Percentiles rank a stretch among this genome's conserved stretches.
phyloP scores from a whole-genome alignment of 2,888 invertebrate genomes.

The Scaptomyza flava region DNA sequence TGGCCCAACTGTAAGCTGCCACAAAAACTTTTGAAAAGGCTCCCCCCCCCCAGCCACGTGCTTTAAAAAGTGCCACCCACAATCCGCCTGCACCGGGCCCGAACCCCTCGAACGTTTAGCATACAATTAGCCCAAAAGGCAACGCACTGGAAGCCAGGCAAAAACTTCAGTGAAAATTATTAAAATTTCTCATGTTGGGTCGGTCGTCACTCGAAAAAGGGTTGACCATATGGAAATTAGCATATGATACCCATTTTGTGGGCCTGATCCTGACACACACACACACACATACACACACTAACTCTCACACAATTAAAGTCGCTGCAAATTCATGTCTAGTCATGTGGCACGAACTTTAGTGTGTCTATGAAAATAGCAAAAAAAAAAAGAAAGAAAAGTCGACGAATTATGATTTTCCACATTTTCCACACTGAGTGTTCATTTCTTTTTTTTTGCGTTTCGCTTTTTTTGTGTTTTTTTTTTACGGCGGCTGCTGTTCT shows the following conservation, averaged over 20 bases:
- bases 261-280: slow-evolving; percentile 2
- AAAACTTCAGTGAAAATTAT: slow-evolving; percentile 80
- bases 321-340: slow-evolving; percentile 52
- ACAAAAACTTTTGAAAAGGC: slow-evolving; percentile 66
- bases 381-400: slow-evolving; percentile 27
- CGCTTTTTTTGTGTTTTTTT: slow-evolving; percentile 17
- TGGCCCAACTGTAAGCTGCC: slow-evolving; percentile 60
- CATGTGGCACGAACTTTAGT: slow-evolving; percentile 57
- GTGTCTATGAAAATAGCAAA: slow-evolving; percentile 15
- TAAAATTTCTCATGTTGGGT: slow-evolving; percentile 70
- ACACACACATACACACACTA: slow-evolving; percentile 2
- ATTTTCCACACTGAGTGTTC: slow-evolving; percentile 62
- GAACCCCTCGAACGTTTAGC: slow-evolving; percentile 69
- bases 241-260: slow-evolving; percentile 71
- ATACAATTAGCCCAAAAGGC: slow-evolving; percentile 81
- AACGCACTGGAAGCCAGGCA: slow-evolving; percentile 50
- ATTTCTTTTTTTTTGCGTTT: slow-evolving; percentile 21
- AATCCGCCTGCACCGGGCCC: slow-evolving; percentile 10
- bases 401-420: slow-evolving; percentile 65
- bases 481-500: slow-evolving; percentile 49
- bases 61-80: slow-evolving; percentile 30
- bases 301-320: slow-evolving; percentile 46
- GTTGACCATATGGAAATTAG: slow-evolving; percentile 82
- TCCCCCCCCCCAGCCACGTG: slow-evolving; percentile 24
- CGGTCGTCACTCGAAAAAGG: slow-evolving; percentile 65